phyloP scores from a whole-genome alignment of 2,888 invertebrate genomes.

The Lumbricus terrestris region DNA sequence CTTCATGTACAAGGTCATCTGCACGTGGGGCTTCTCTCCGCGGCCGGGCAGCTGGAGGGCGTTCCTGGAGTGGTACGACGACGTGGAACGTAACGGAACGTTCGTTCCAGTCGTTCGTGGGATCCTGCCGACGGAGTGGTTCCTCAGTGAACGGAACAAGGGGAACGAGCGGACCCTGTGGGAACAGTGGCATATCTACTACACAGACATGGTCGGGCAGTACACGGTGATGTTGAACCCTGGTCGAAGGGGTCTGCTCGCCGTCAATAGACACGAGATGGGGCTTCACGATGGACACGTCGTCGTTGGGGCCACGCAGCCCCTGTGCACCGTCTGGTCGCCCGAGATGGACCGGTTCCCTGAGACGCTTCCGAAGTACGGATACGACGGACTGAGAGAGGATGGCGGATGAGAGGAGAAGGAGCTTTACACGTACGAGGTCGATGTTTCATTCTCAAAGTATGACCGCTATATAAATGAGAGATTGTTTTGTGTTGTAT shows the following conservation, averaged over 20 bases:
- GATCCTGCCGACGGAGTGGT: constrained; percentile 43
- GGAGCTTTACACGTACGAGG: background rate
- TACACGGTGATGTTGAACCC: constrained; percentile 43
- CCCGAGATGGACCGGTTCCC: background rate
- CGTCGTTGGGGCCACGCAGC: constrained; percentile 7
- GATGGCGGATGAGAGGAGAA: background rate
- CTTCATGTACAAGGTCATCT: constrained; percentile 44
- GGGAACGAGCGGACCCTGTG: constrained; percentile 41
- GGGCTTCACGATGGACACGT: constrained; percentile 42
- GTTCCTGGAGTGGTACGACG: constrained; percentile 42
- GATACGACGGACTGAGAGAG: background rate
- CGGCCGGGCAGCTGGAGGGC: constrained; percentile 40
- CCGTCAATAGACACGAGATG: constrained; percentile 43
- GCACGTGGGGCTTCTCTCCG: constrained; percentile 48
- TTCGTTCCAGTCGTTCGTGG: constrained; percentile 44
- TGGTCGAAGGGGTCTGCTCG: constrained; percentile 38
- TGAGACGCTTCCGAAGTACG: background rate
- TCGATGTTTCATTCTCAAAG: background rate
- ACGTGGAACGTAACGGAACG: constrained; percentile 28
- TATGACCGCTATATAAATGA: background rate
- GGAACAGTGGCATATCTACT: constrained; percentile 48
- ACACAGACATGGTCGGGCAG: constrained; percentile 40
- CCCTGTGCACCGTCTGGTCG: background rate
- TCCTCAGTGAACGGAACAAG: constrained; percentile 29
- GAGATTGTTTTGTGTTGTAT: background rate